phyloP scores from a whole-genome alignment of 2,888 invertebrate species.

The Marronus borbonicus region DNA sequence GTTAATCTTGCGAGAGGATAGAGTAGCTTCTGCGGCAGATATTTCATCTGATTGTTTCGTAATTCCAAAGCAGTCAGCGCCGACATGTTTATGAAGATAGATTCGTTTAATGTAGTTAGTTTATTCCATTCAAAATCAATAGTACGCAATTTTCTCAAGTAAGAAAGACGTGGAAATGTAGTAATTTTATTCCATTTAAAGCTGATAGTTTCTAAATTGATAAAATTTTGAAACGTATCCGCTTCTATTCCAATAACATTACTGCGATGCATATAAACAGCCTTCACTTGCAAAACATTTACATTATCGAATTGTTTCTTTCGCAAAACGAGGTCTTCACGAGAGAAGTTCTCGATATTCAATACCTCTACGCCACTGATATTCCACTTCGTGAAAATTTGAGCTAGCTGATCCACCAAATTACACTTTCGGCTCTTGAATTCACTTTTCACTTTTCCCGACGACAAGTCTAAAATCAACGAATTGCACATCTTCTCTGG shows the following conservation, averaged over 20 bases:
- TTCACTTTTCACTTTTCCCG: not conserved
- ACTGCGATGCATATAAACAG: not conserved
- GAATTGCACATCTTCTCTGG: not conserved
- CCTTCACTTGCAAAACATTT: not conserved
- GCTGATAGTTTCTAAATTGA: slow-evolving; percentile 9
- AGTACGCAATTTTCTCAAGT: not conserved
- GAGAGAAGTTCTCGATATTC: not conserved
- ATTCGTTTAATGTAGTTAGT: not conserved
- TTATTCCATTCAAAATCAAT: not conserved
- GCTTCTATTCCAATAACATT: slow-evolving; percentile 8
- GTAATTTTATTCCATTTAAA: slow-evolving; percentile 13
- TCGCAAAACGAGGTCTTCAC: slow-evolving; percentile 5
- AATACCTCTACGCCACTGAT: not conserved
- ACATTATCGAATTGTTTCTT: slow-evolving; percentile 9
- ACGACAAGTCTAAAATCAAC: not conserved
- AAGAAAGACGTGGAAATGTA: not conserved
- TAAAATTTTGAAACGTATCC: slow-evolving; percentile 25
- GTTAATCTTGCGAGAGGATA: slow-evolving; percentile 35
- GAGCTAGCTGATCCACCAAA: not conserved
- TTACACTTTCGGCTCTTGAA: slow-evolving; percentile 5
- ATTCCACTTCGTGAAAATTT: slow-evolving; percentile 17
- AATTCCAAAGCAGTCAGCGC: slow-evolving; percentile 45
- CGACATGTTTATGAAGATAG: not conserved
- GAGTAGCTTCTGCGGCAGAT: not conserved
- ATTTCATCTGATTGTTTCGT: slow-evolving; percentile 44